Conservation (phyloP, 2,113 vertebrate genomes). For the Campylorhamphus procurvoides region DNA sequence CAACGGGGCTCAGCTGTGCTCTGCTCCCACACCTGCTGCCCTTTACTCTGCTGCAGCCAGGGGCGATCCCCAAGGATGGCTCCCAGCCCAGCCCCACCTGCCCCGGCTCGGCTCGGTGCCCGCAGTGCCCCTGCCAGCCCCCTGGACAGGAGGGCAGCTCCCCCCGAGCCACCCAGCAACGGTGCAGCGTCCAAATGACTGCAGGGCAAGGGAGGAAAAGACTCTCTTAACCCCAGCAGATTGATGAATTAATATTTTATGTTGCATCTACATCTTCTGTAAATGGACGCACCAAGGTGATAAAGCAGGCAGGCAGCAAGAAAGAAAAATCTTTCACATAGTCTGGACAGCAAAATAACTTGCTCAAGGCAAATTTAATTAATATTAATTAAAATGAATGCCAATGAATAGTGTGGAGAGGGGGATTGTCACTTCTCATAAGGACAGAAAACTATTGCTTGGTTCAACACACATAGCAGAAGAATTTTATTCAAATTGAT, state of each 20-base stretch:
- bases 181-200: not conserved
- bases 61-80: not conserved
- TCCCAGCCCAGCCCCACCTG: not conserved
- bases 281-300: not conserved
- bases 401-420: not conserved
- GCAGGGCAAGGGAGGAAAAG: not conserved
- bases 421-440: not conserved
- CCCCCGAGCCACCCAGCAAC: not conserved
- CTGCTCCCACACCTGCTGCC: not conserved
- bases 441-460: not conserved
- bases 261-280: not conserved
- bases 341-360: not conserved
- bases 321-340: not conserved
- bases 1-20: not conserved
- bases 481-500: slow-evolving; percentile 18
- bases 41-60: not conserved
- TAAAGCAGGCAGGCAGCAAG: not conserved
- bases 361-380: slow-evolving; percentile 10
- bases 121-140: not conserved
- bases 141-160: fast-evolving
- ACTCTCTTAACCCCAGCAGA: not conserved
- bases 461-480: not conserved
- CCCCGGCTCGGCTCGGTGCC: not conserved
- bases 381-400: slow-evolving; percentile 4
- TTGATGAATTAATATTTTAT: slow-evolving; percentile 1